phyloP scores from a whole-genome alignment of 2,113 vertebrate species.

The Chiloscyllium plagiosum region DNA sequence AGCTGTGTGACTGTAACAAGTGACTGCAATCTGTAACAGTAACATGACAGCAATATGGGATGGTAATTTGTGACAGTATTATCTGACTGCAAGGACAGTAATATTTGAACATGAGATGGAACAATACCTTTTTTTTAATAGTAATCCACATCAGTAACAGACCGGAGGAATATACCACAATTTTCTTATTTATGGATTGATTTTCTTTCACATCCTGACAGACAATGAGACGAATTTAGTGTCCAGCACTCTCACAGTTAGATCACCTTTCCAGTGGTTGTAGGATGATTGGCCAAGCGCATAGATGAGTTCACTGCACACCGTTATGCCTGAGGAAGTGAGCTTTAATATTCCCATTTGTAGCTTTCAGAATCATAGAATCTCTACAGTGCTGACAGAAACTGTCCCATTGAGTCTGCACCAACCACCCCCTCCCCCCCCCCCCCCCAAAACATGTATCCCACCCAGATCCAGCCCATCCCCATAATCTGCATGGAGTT shows the following conservation, averaged over 20 bases:
- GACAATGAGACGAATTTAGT: background rate
- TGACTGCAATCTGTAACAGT: background rate
- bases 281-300: too few relatives aligned
- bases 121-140: background rate
- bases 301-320: too few relatives aligned
- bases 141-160: background rate
- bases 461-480: too few relatives aligned
- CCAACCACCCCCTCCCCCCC: too few relatives aligned
- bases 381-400: too few relatives aligned
- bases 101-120: background rate
- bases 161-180: background rate
- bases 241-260: background rate
- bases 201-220: background rate
- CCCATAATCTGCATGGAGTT: too few relatives aligned
- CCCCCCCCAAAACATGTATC: too few relatives aligned
- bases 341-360: background rate
- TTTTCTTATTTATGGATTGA: background rate
- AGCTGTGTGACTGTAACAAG: background rate
- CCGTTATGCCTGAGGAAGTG: too few relatives aligned
- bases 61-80: background rate
- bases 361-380: background rate
- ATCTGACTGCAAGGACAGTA: background rate
- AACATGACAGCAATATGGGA: background rate
- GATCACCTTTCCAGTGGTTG: background rate
- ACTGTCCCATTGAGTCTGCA: too few relatives aligned